Conservation (phyloP, 1,140 invertebrate genomes). For the Solenopsis invicta region DNA sequence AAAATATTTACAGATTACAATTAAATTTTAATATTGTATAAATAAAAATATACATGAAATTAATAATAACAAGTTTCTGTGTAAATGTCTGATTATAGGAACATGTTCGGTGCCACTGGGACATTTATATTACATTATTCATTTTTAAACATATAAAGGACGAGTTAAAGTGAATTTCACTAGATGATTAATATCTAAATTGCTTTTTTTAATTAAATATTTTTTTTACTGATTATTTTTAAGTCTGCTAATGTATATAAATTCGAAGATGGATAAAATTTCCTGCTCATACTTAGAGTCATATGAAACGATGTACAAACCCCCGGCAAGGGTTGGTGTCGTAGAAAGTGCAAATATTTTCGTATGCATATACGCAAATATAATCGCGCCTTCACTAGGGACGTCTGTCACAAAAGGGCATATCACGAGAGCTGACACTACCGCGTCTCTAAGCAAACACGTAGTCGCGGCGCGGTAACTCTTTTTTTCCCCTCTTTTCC, state of each 20-base stretch:
- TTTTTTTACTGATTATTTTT: background rate
- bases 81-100: no score
- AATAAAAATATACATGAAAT: no score
- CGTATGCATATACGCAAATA: slow-evolving; percentile 71
- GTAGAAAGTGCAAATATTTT: slow-evolving; percentile 71
- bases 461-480: slow-evolving; percentile 24
- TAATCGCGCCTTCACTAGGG: slow-evolving; percentile 63
- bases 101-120: no score
- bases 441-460: slow-evolving; percentile 74
- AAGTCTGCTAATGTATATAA: background rate
- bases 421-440: slow-evolving; percentile 70
- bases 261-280: slow-evolving; percentile 34
- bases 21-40: no score
- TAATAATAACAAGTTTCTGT: no score
- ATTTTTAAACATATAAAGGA: background rate
- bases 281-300: slow-evolving; percentile 10
- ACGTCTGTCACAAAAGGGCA: slow-evolving; percentile 71
- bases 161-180: background rate
- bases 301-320: slow-evolving; percentile 23
- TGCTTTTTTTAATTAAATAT: background rate
- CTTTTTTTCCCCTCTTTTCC: background rate
- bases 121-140: background rate
- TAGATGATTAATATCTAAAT: background rate
- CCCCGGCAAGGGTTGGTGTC: slow-evolving; percentile 55
- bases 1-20: no score